Evolutionary conservation across 2,888 invertebrate species (phyloP).

Genomic region (Tubulanus polymorphus): DNA sequence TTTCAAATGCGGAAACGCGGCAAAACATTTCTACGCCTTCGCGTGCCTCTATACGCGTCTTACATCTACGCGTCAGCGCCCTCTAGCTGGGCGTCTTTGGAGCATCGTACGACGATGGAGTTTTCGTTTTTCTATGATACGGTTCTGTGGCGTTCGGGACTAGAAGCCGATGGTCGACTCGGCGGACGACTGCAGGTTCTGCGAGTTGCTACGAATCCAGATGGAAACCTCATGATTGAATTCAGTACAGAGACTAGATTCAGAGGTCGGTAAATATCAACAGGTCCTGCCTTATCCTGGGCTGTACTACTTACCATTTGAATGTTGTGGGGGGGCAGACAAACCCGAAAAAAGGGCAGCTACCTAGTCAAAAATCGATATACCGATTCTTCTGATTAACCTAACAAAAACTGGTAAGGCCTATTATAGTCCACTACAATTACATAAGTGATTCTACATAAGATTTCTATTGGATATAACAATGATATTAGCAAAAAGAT

Average conservation of each 20-base stretch:
- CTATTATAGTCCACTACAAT: no score
- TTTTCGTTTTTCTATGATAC: conserved; percentile 53
- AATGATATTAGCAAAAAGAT: no score
- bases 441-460: no score
- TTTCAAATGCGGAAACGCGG: conserved; percentile 42
- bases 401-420: no score
- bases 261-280: no score
- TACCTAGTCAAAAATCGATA: no score
- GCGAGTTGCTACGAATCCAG: conserved; percentile 43
- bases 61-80: conserved; percentile 51
- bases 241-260: conserved; percentile 53
- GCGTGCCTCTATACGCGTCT: conserved; percentile 53
- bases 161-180: conserved; percentile 41
- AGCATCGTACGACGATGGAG: conserved; percentile 54
- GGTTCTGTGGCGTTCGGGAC: conserved; percentile 49
- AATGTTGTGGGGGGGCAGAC: no score
- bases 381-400: no score
- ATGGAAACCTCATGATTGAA: conserved; percentile 52
- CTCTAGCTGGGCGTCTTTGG: conserved; percentile 53
- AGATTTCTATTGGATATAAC: no score
- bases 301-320: no score
- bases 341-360: no score
- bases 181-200: conserved; percentile 41
- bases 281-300: no score
- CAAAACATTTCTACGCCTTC: conserved; percentile 49